These are phyloP conservation scores for Phallusia fumigata DNA, from an alignment of 23 tunicate genomes.

Conservation along the genomic window DNA sequence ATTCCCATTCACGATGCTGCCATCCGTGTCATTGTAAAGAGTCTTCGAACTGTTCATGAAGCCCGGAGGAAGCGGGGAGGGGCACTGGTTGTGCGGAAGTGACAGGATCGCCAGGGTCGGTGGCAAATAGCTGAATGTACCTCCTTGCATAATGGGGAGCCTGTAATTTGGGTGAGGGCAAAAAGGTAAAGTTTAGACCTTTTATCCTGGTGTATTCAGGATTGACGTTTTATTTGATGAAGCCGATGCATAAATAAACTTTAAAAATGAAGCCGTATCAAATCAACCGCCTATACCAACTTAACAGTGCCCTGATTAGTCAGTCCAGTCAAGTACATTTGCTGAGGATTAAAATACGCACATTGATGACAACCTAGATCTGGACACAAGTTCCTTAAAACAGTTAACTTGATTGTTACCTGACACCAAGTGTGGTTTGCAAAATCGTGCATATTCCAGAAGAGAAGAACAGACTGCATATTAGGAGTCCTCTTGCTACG, in stretches of 20 bases:
- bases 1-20: slow-evolving; percentile 49
- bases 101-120: slow-evolving; percentile 64
- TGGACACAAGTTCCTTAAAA: too few relatives aligned
- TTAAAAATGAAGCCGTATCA: too few relatives aligned
- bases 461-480: slow-evolving; percentile 52
- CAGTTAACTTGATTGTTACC: slow-evolving; percentile 34
- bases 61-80: slow-evolving; percentile 36
- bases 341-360: too few relatives aligned
- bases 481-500: slow-evolving; percentile 48
- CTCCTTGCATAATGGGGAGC: slow-evolving; percentile 83
- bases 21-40: slow-evolving; percentile 69
- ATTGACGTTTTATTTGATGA: neutral
- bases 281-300: too few relatives aligned
- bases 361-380: too few relatives aligned
- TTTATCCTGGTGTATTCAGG: too few relatives aligned
- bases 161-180: neutral
- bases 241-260: neutral
- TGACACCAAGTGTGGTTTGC: slow-evolving; percentile 76
- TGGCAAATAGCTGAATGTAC: slow-evolving; percentile 56
- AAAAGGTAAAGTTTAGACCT: neutral
- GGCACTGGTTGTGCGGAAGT: slow-evolving; percentile 71
- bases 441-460: slow-evolving; percentile 69
- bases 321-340: too few relatives aligned
- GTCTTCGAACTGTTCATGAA: slow-evolving; percentile 22
- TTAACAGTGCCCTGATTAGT: too few relatives aligned